Percentiles rank a stretch among this genome's conserved stretches.
Conservation (phyloP, 2,888 invertebrate genomes). For the Drosophila helvetica region DNA sequence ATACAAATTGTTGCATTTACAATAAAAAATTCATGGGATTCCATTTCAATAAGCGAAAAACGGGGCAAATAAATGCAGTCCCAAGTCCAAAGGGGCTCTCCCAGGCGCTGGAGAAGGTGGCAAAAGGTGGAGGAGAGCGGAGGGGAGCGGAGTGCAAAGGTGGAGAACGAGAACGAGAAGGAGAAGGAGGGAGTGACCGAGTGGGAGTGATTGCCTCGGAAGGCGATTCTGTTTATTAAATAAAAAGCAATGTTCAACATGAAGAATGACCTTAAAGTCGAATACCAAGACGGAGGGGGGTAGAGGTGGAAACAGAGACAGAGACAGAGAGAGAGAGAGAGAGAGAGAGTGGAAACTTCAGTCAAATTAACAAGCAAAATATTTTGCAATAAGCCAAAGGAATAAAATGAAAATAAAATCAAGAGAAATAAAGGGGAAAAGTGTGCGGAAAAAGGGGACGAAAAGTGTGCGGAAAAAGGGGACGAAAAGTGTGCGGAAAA, state of each 20-base stretch:
- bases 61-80: slow-evolving; percentile 55
- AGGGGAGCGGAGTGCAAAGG: too few species aligned
- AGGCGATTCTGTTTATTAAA: slow-evolving; percentile 55
- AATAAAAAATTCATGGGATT: slow-evolving; percentile 64
- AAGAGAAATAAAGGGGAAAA: slow-evolving; percentile 36
- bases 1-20: slow-evolving; percentile 74
- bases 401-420: slow-evolving; percentile 58
- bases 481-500: slow-evolving; percentile 6
- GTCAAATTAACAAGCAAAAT: slow-evolving; percentile 67
- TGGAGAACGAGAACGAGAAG: too few species aligned
- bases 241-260: slow-evolving; percentile 55
- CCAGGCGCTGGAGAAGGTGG: too few species aligned
- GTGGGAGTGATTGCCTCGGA: background rate
- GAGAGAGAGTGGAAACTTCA: slow-evolving; percentile 15
- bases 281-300: background rate
- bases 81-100: too few species aligned
- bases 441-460: background rate
- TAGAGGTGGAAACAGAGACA: background rate
- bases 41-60: slow-evolving; percentile 65
- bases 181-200: slow-evolving; percentile 1
- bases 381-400: slow-evolving; percentile 57
- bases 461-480: slow-evolving; percentile 41
- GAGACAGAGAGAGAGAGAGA: background rate
- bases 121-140: background rate
- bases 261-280: slow-evolving; percentile 58